A percentile compares a stretch with the other conserved stretches of the same genome.
phyloP scores from a whole-genome alignment of 2,113 vertebrate species.

The Zosterops japonicus region DNA sequence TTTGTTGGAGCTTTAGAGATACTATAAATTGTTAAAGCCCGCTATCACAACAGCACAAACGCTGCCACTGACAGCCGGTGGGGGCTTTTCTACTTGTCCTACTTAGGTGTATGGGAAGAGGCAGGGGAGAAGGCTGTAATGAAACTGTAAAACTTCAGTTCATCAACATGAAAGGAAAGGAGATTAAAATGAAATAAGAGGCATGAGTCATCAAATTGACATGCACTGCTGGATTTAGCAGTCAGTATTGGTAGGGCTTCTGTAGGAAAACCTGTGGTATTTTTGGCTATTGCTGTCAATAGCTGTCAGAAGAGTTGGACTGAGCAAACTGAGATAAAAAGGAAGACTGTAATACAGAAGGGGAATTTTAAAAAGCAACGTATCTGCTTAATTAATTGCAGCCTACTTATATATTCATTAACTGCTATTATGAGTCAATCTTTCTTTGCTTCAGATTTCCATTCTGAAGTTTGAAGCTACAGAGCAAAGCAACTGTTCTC shows the following conservation, averaged over 20 bases:
- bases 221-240: not conserved
- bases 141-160: not conserved
- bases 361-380: not conserved
- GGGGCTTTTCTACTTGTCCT: not conserved
- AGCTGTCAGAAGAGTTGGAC: constrained; percentile 23
- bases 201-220: not conserved
- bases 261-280: not conserved
- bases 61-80: not conserved
- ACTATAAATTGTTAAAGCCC: not conserved
- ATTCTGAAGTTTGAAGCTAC: not conserved
- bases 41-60: not conserved
- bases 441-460: not conserved
- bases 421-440: not conserved
- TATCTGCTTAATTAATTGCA: constrained; percentile 22
- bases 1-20: not conserved
- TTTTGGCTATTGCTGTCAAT: constrained; percentile 18
- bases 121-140: not conserved
- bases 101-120: not conserved
- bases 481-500: not conserved
- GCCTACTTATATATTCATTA: not conserved
- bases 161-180: not conserved
- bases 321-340: constrained; percentile 20
- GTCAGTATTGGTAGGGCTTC: not conserved
- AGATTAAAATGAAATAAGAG: constrained; percentile 22
- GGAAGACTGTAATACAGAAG: not conserved